These are phyloP conservation scores for Coremacera marginata DNA, from an alignment of 2,888 invertebrate species.

Conservation along the genomic window DNA sequence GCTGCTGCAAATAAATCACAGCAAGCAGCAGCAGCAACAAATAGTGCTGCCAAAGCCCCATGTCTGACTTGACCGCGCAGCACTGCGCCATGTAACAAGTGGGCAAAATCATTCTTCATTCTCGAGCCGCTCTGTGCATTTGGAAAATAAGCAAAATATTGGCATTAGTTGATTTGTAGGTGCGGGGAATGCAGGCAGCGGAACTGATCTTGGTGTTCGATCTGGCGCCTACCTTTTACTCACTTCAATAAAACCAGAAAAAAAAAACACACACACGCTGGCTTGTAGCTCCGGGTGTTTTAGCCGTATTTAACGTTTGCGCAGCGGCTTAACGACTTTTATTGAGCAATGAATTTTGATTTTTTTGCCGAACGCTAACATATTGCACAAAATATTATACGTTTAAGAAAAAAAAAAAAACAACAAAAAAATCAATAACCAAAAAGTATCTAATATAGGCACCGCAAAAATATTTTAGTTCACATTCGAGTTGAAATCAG, in stretches of 20 bases:
- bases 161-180: neutral
- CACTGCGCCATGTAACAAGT: neutral
- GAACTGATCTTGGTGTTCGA: neutral
- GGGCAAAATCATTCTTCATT: neutral
- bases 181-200: neutral
- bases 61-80: neutral
- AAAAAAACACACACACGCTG: too few species aligned
- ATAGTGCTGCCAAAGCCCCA: neutral
- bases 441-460: neutral
- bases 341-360: too few species aligned
- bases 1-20: slow-evolving; percentile 9
- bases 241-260: neutral
- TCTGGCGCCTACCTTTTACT: neutral
- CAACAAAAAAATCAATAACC: too few species aligned
- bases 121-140: neutral
- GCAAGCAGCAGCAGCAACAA: neutral
- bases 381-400: too few species aligned
- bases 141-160: neutral
- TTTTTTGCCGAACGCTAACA: too few species aligned
- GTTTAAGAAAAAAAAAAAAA: neutral
- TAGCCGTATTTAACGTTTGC: too few species aligned
- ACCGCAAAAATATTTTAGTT: neutral
- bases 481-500: neutral
- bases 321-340: neutral
- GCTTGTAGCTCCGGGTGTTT: too few species aligned